Percentiles rank a stretch among this genome's conserved stretches.
Conservation (phyloP, 2,797 vertebrate genomes). For the Rhinoraja longicauda region DNA sequence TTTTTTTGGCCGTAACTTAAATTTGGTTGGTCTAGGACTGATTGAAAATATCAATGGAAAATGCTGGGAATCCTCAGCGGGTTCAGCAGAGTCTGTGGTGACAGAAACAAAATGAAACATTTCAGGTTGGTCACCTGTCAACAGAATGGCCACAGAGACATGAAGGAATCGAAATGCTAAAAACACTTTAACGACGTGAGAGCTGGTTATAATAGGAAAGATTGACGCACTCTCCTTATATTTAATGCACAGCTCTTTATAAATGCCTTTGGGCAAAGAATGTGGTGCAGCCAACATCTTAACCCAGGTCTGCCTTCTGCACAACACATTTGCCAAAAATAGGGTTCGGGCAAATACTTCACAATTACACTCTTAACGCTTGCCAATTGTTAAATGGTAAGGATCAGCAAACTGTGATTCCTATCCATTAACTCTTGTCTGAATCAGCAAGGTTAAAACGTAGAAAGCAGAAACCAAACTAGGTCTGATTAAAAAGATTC, state of each 20-base stretch:
- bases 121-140: too few relatives aligned
- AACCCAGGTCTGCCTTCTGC: not conserved
- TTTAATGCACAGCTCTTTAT: not conserved
- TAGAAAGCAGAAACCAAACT: not conserved
- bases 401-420: not conserved
- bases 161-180: not conserved
- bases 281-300: not conserved
- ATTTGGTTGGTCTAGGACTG: too few relatives aligned
- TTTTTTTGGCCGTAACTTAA: too few relatives aligned
- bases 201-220: not conserved
- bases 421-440: not conserved
- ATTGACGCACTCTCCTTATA: not conserved
- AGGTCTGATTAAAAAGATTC: slow-evolving; percentile 17
- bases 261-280: not conserved
- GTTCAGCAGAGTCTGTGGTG: too few relatives aligned
- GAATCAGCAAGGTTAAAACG: not conserved
- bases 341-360: not conserved
- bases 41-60: too few relatives aligned
- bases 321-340: not conserved
- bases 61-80: too few relatives aligned
- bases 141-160: not conserved
- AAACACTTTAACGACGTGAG: not conserved
- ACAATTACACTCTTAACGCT: not conserved
- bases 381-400: not conserved
- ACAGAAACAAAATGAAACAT: too few relatives aligned